Evolutionary conservation across 2,113 vertebrate species (phyloP).

Genomic region (Isurus oxyrinchus): DNA sequence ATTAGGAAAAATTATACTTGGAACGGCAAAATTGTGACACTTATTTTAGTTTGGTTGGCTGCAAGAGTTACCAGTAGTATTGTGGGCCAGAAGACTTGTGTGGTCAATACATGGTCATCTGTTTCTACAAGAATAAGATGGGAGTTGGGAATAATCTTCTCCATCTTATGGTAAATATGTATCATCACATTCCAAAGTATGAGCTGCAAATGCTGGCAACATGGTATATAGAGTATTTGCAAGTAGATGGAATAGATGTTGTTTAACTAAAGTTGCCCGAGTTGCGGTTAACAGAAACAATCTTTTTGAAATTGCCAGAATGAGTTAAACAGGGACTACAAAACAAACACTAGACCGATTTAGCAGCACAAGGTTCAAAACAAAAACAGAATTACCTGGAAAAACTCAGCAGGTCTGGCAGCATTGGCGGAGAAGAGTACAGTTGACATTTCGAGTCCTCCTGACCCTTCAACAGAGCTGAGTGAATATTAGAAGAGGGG

Average conservation of each 20-base stretch:
- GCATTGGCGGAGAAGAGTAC: no score
- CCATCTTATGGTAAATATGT: not conserved
- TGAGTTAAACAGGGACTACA: not conserved
- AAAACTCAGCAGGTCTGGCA: no score
- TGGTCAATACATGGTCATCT: not conserved
- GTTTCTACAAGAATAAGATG: not conserved
- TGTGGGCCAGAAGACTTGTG: not conserved
- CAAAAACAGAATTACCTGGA: no score
- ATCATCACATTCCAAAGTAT: not conserved
- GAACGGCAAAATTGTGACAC: not conserved
- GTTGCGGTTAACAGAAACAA: not conserved
- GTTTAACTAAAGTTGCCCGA: not conserved
- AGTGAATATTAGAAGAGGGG: no score
- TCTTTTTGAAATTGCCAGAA: not conserved
- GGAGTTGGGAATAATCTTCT: not conserved
- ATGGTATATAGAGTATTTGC: not conserved
- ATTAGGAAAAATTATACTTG: slow-evolving; percentile 1
- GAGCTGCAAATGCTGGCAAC: not conserved
- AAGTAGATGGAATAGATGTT: not conserved
- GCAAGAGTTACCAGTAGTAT: not conserved
- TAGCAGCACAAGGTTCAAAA: not conserved
- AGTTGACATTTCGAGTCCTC: no score
- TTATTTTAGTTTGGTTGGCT: not conserved
- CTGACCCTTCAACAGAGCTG: no score
- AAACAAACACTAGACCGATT: not conserved